Evolutionary conservation across 2,113 vertebrate genomes (phyloP).

Genomic region (Cyanistes caeruleus): DNA sequence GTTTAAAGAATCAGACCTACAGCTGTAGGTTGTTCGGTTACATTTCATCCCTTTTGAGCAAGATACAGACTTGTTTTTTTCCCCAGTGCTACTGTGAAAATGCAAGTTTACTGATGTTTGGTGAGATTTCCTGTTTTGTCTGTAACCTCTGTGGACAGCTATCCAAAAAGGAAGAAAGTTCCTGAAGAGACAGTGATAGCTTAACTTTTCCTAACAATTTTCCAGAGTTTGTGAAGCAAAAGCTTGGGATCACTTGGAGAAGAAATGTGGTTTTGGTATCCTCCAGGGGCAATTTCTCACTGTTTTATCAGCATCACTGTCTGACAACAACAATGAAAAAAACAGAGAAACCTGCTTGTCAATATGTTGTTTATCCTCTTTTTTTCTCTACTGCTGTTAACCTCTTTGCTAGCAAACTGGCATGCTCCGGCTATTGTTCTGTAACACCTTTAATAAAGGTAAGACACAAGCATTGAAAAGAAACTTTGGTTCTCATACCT

Average conservation of each 20-base stretch:
- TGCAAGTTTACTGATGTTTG: not conserved
- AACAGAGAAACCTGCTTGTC: not conserved
- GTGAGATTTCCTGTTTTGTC: not conserved
- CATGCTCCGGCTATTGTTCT: conserved; percentile 39
- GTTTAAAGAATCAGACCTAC: not conserved
- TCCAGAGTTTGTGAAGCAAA: not conserved
- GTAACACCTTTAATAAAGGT: conserved; percentile 66
- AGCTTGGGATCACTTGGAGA: not conserved
- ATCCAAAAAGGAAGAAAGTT: not conserved
- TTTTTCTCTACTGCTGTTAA: not conserved
- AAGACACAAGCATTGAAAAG: conserved; percentile 38
- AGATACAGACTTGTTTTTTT: not conserved
- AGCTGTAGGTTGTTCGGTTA: not conserved
- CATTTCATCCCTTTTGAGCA: not conserved
- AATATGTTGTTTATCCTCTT: not conserved
- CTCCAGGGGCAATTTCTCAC: not conserved
- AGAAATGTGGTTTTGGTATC: not conserved
- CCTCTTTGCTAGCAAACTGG: not conserved
- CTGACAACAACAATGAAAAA: not conserved
- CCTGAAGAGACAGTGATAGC: not conserved
- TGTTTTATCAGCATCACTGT: not conserved
- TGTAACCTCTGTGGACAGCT: not conserved
- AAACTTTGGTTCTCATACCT: not conserved
- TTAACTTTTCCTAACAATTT: not conserved
- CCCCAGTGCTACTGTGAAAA: not conserved